Percentiles rank a stretch among this genome's conserved stretches.
These are phyloP conservation scores for Acanthisitta chloris DNA, from an alignment of 2,113 vertebrate species.

Conservation along the genomic window DNA sequence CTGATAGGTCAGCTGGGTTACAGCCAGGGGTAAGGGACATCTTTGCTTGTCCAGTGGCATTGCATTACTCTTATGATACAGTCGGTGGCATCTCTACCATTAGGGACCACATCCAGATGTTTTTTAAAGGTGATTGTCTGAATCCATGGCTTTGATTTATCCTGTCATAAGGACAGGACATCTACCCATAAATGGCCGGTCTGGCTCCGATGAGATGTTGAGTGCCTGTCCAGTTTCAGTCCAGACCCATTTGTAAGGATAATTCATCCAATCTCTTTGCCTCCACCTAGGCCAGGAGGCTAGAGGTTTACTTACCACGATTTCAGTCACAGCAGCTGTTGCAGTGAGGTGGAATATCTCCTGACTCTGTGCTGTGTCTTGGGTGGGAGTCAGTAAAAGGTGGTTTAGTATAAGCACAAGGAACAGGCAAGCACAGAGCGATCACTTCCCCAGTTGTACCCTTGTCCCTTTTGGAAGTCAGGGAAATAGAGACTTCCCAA, in stretches of 20 bases:
- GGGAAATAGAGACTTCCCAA: neutral
- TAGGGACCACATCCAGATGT: neutral
- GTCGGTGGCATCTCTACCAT: neutral
- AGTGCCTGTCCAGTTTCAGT: neutral
- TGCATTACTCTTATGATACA: neutral
- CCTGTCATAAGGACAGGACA: neutral
- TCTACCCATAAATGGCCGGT: neutral
- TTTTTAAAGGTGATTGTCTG: neutral
- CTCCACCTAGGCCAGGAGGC: neutral
- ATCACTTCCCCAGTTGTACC: neutral
- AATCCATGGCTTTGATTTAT: neutral
- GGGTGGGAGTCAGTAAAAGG: neutral
- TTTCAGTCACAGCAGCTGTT: neutral
- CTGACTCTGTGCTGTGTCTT: neutral
- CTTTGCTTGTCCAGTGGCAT: neutral
- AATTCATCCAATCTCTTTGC: neutral
- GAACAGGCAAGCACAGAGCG: neutral
- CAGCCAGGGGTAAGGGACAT: neutral
- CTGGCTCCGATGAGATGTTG: neutral
- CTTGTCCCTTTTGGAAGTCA: neutral
- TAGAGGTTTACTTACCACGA: neutral
- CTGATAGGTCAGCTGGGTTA: neutral
- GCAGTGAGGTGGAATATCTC: neutral
- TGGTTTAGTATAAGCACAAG: neutral
- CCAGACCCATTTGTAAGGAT: neutral